These are phyloP conservation scores for Pipra filicauda DNA, from an alignment of 2,113 vertebrate genomes.

Conservation along the genomic window DNA sequence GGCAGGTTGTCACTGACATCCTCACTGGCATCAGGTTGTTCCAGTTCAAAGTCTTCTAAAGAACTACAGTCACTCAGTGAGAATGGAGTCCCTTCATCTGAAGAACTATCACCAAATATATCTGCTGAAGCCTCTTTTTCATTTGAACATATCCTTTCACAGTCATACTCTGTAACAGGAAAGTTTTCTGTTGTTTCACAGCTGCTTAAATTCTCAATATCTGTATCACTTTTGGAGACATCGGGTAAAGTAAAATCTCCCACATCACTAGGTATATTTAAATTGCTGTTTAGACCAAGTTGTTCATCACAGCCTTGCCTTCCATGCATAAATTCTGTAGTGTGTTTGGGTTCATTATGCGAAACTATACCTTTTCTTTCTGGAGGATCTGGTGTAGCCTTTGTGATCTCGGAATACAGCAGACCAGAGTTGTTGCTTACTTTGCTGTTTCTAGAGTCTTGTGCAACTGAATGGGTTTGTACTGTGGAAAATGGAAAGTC, in stretches of 20 bases:
- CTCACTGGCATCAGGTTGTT: not conserved
- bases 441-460: not conserved
- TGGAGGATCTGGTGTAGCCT: not conserved
- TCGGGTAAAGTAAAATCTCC: not conserved
- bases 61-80: slow-evolving; percentile 69
- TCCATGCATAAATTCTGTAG: not conserved
- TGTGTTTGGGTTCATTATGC: not conserved
- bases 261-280: not conserved
- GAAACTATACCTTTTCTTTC: not conserved
- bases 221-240: not conserved
- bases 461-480: not conserved
- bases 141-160: not conserved
- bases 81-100: slow-evolving; percentile 68
- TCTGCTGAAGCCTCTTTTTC: not conserved
- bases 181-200: not conserved
- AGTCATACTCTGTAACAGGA: not conserved
- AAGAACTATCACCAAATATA: not conserved
- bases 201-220: not conserved
- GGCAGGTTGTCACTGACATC: not conserved
- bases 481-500: not conserved
- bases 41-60: not conserved
- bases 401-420: not conserved
- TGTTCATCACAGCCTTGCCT: not conserved
- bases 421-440: not conserved
- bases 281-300: not conserved